Conservation (phyloP, 2,113 vertebrate genomes). For the Atherinomorus stipes region DNA sequence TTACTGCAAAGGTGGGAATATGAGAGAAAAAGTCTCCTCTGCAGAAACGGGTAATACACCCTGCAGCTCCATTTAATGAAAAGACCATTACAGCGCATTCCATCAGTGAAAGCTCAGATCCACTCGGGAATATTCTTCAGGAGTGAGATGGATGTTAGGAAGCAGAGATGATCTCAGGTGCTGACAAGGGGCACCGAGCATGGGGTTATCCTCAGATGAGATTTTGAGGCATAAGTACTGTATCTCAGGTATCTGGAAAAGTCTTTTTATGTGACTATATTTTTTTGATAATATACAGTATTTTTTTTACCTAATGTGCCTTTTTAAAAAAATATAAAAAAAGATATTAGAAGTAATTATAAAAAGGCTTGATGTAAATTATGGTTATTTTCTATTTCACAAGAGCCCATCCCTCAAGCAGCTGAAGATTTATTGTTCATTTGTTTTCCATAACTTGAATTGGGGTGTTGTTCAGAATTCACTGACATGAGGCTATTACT, state of each 20-base stretch:
- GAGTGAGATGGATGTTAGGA: conserved; percentile 62
- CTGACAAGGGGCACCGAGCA: conserved; percentile 62
- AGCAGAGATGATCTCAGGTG: conserved; percentile 57
- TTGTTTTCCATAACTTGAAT: not conserved
- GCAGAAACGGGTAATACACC: conserved; percentile 2
- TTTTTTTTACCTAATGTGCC: not conserved
- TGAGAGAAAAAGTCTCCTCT: conserved; percentile 2
- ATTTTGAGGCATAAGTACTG: conserved; percentile 35
- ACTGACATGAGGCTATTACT: not conserved
- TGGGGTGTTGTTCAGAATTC: not conserved
- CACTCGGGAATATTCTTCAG: conserved; percentile 58
- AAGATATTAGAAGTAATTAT: too few species aligned
- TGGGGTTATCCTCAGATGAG: conserved; percentile 53
- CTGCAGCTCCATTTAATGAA: conserved; percentile 47
- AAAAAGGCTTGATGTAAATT: too few species aligned
- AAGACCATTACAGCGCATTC: conserved; percentile 60
- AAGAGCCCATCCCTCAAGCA: not conserved
- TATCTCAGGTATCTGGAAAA: conserved; percentile 39
- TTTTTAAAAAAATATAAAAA: too few species aligned
- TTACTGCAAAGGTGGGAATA: conserved; percentile 6
- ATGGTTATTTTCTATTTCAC: not conserved
- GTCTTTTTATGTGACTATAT: conserved; percentile 29
- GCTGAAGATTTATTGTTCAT: not conserved
- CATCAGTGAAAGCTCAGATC: conserved; percentile 60
- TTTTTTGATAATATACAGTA: conserved; percentile 33